These are phyloP conservation scores for Plusia festucae DNA, from an alignment of 2,888 invertebrate species.

Conservation along the genomic window DNA sequence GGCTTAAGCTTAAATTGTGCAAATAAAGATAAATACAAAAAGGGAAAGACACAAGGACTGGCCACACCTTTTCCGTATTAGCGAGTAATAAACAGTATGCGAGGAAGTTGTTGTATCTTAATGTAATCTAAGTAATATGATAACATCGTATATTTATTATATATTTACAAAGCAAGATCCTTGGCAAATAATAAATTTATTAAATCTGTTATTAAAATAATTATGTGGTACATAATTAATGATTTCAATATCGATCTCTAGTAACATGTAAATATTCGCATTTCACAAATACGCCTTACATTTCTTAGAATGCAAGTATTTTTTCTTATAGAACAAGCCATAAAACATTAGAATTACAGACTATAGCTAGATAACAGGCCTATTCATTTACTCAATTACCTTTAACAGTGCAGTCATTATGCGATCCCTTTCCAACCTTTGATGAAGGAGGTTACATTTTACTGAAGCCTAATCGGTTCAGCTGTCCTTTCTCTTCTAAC, in stretches of 20 bases:
- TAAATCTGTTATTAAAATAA: not conserved
- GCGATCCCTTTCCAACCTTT: slow-evolving; percentile 23
- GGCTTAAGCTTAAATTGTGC: slow-evolving; percentile 32
- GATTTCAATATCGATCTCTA: not conserved
- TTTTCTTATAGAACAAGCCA: not conserved
- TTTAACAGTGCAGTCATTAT: slow-evolving; percentile 25
- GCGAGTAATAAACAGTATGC: slow-evolving; percentile 13
- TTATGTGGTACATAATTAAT: not conserved
- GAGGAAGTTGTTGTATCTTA: slow-evolving; percentile 34
- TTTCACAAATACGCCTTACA: not conserved
- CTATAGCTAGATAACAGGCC: slow-evolving; percentile 24
- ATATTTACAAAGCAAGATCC: not conserved
- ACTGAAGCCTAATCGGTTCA: slow-evolving; percentile 27
- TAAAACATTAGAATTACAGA: slow-evolving; percentile 31
- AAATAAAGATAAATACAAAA: slow-evolving; percentile 46
- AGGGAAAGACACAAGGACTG: slow-evolving; percentile 37
- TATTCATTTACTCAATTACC: slow-evolving; percentile 42
- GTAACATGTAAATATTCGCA: not conserved
- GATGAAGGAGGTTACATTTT: slow-evolving; percentile 24
- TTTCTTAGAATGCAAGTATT: not conserved
- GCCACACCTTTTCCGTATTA: slow-evolving; percentile 41
- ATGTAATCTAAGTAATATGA: slow-evolving; percentile 23
- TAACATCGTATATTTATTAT: not conserved
- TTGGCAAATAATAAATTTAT: not conserved
- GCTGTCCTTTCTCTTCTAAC: slow-evolving; percentile 41